Conservation (phyloP, 2,797 vertebrate genomes). For the Tapera naevia region DNA sequence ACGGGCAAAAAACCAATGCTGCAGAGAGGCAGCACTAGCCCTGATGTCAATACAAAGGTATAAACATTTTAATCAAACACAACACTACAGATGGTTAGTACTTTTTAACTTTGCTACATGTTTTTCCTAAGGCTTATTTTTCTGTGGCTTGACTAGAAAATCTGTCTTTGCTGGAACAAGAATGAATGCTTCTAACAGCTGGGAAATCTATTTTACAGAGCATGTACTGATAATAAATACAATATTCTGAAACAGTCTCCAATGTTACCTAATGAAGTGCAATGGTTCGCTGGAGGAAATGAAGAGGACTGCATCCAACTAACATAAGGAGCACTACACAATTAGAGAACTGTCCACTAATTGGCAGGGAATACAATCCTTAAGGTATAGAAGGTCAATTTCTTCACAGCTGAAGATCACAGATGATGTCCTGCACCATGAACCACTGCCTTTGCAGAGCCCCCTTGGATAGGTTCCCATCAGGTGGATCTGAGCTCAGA, state of each 20-base stretch:
- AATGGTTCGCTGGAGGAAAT: neutral
- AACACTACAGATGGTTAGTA: neutral
- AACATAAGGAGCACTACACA: neutral
- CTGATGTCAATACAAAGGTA: neutral
- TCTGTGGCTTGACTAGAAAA: neutral
- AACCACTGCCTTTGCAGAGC: fast-evolving
- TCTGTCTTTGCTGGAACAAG: neutral
- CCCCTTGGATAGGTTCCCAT: neutral
- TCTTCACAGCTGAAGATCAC: neutral
- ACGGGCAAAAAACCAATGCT: neutral
- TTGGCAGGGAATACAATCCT: neutral
- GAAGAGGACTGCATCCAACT: neutral
- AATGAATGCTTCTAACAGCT: neutral
- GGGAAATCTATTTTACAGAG: neutral
- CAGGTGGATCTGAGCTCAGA: neutral
- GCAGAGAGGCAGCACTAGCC: neutral
- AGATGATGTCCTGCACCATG: neutral
- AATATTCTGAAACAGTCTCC: neutral
- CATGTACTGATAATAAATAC: neutral
- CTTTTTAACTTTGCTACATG: neutral
- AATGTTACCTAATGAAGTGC: neutral
- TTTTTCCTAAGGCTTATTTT: neutral
- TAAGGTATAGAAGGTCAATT: neutral
- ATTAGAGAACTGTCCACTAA: neutral
- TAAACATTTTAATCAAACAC: fast-evolving